Conservation (phyloP, 2,113 vertebrate genomes). For the Sturnus vulgaris region DNA sequence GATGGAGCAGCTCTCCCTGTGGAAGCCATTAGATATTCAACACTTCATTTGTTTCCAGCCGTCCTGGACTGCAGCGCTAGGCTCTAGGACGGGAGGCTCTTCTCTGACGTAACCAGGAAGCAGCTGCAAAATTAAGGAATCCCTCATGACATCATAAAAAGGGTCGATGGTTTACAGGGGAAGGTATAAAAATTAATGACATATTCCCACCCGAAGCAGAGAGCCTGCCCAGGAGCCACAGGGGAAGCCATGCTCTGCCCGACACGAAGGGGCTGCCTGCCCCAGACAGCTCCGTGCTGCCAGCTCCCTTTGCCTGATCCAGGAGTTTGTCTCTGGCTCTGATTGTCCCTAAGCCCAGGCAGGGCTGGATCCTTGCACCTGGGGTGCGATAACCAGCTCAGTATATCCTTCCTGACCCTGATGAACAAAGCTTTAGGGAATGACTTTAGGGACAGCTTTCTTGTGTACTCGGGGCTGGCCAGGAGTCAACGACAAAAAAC, state of each 20-base stretch:
- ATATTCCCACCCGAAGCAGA: conserved; percentile 70
- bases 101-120: conserved; percentile 85
- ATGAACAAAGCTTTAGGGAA: not conserved
- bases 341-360: not conserved
- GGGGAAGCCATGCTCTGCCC: conserved; percentile 42
- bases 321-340: not conserved
- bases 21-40: conserved; percentile 83
- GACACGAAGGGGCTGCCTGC: not conserved
- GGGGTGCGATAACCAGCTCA: not conserved
- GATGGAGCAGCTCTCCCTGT: conserved; percentile 74
- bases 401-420: not conserved
- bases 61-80: conserved; percentile 60
- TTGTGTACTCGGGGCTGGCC: not conserved
- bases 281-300: not conserved
- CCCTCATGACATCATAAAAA: conserved; percentile 84
- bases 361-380: not conserved
- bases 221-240: conserved; percentile 34
- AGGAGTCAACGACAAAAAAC: not conserved
- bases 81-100: conserved; percentile 74
- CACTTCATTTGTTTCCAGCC: conserved; percentile 83
- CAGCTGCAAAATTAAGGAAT: conserved; percentile 86
- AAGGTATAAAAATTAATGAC: conserved; percentile 83
- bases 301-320: not conserved
- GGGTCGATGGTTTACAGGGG: conserved; percentile 79
- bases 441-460: not conserved